A percentile compares a stretch with the other conserved stretches of the same genome.
Conservation (phyloP, 2,797 vertebrate species). For the Bufotes viridis region DNA sequence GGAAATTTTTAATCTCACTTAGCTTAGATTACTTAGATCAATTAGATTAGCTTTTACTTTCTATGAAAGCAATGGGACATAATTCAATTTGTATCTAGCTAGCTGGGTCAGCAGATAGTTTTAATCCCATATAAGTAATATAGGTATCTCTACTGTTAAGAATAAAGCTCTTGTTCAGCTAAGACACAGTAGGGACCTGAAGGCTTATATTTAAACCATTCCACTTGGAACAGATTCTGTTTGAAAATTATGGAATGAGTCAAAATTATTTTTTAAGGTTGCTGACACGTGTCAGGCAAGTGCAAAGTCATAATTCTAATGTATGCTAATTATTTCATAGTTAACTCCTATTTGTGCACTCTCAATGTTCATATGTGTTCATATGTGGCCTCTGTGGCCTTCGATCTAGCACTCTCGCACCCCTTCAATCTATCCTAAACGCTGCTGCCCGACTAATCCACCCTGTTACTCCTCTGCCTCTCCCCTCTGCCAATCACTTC, state of each 20-base stretch:
- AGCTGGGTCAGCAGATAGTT: not conserved
- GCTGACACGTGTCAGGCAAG: too few relatives aligned
- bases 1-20: not conserved
- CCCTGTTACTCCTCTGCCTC: too few relatives aligned
- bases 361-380: too few relatives aligned
- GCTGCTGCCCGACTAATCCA: too few relatives aligned
- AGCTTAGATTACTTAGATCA: too few relatives aligned
- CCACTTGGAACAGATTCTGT: not conserved
- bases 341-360: not conserved
- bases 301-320: too few relatives aligned
- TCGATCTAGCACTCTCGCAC: too few relatives aligned
- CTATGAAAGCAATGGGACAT: not conserved
- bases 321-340: not conserved
- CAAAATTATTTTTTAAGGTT: not conserved
- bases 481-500: too few relatives aligned
- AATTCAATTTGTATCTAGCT: conserved; percentile 1
- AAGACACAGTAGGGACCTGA: not conserved
- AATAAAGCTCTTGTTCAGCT: conserved; percentile 1
- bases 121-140: conserved; percentile 8
- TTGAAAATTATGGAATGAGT: not conserved
- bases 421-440: too few relatives aligned
- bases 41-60: not conserved
- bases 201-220: not conserved
- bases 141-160: not conserved
- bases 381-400: too few relatives aligned